Percentiles rank a stretch among this genome's conserved stretches.
These are phyloP conservation scores for Calliopsis andreniformis DNA, from an alignment of 1,140 invertebrate genomes.

Conservation along the genomic window DNA sequence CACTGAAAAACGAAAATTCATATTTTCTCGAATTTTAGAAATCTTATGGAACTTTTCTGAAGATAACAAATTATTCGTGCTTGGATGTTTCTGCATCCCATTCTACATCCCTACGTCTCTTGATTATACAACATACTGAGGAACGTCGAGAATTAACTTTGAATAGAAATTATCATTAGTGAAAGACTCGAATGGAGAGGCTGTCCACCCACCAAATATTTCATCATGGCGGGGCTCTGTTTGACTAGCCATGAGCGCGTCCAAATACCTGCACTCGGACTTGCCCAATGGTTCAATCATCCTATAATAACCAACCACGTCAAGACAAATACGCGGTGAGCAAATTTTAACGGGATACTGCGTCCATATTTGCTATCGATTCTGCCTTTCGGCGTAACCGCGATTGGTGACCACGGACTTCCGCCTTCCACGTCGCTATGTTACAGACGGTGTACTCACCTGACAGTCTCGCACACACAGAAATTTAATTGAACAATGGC, in stretches of 20 bases:
- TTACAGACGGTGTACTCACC: slow-evolving; percentile 1
- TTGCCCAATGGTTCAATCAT: slow-evolving; percentile 30
- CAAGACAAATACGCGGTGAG: slow-evolving; percentile 47
- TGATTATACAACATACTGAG: too few species aligned
- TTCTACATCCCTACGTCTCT: too few species aligned
- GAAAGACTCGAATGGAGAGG: too few species aligned
- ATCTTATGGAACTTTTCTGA: too few species aligned
- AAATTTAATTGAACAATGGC: not conserved
- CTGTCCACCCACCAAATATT: too few species aligned
- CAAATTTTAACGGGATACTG: slow-evolving; percentile 46
- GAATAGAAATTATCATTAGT: too few species aligned
- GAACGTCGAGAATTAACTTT: too few species aligned
- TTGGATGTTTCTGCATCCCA: too few species aligned
- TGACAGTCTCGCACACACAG: not conserved
- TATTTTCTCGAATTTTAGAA: too few species aligned
- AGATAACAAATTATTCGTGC: too few species aligned
- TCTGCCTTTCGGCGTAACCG: slow-evolving; percentile 21
- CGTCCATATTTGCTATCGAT: slow-evolving; percentile 40
- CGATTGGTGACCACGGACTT: slow-evolving; percentile 17
- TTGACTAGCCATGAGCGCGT: not conserved
- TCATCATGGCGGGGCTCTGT: not conserved
- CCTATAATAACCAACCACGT: slow-evolving; percentile 42
- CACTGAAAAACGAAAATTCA: too few species aligned
- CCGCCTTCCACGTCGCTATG: slow-evolving; percentile 3
- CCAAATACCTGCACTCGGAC: not conserved